Conservation (phyloP, 2,888 invertebrate genomes). For the Siphonodentalium dalli region DNA sequence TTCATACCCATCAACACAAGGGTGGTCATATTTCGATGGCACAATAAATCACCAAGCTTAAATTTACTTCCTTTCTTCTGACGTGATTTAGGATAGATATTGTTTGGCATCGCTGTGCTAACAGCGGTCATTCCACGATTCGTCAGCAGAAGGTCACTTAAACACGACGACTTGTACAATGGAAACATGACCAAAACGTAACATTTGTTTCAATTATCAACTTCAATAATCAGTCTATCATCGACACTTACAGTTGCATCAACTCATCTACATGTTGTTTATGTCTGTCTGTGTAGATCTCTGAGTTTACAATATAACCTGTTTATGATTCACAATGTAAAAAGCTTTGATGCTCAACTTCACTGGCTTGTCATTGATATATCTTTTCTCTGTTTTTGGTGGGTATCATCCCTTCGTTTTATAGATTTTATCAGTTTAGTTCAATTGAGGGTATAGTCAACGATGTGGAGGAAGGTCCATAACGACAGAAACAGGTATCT, state of each 20-base stretch:
- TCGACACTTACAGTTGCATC: slow-evolving; percentile 14
- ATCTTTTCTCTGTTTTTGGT: slow-evolving; percentile 8
- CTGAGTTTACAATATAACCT: slow-evolving; percentile 16
- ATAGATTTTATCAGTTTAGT: slow-evolving; percentile 22
- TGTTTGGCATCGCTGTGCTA: slow-evolving; percentile 20
- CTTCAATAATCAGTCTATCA: slow-evolving; percentile 5
- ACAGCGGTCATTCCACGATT: too few species aligned
- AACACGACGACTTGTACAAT: slow-evolving; percentile 12
- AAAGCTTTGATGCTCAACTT: slow-evolving; percentile 8
- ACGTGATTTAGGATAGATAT: slow-evolving; percentile 20
- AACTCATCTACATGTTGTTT: slow-evolving; percentile 5
- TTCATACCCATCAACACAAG: slow-evolving; percentile 23
- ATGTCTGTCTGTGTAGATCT: background rate
- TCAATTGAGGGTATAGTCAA: slow-evolving; percentile 18
- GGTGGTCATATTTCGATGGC: slow-evolving; percentile 6
- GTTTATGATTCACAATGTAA: slow-evolving; percentile 11
- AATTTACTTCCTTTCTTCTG: too few species aligned
- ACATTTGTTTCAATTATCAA: slow-evolving; percentile 6
- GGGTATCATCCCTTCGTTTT: slow-evolving; percentile 20
- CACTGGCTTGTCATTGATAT: slow-evolving; percentile 14
- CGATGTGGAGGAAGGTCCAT: slow-evolving; percentile 18
- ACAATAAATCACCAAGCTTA: slow-evolving; percentile 4
- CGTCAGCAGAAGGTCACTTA: slow-evolving; percentile 14
- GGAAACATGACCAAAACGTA: slow-evolving; percentile 11
- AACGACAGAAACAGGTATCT: slow-evolving; percentile 20